phyloP scores from a whole-genome alignment of 2,888 invertebrate genomes.

The Eurytoma californica region DNA sequence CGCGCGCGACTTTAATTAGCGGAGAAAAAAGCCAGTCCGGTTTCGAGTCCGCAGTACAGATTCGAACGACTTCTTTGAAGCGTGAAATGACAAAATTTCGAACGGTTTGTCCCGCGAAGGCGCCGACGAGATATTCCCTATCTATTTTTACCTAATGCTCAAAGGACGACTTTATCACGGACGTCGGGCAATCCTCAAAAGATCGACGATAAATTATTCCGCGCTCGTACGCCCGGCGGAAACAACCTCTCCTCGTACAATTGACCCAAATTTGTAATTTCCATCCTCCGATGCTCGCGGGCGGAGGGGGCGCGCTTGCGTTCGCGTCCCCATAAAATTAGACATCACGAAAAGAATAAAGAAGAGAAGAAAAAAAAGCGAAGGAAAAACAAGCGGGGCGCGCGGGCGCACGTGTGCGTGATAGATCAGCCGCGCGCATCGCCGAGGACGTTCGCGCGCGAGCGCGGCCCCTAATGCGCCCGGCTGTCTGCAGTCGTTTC shows the following conservation, averaged over 20 bases:
- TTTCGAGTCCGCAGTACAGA: background rate
- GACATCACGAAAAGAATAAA: background rate
- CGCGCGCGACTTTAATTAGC: background rate
- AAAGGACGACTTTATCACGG: no score
- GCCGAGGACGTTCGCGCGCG: background rate
- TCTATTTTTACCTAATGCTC: no score
- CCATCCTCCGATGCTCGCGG: background rate
- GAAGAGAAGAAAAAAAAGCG: conserved; percentile 3
- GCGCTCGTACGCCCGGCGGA: conserved; percentile 16
- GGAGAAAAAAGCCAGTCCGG: conserved; percentile 17
- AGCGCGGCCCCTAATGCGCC: background rate
- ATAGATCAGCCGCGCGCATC: conserved; percentile 4
- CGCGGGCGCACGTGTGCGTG: no score
- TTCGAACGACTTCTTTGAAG: no score
- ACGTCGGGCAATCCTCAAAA: no score
- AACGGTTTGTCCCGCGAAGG: no score
- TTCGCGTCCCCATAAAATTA: conserved; percentile 24
- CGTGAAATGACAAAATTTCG: no score
- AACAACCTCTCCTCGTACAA: conserved; percentile 13
- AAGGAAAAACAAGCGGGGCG: background rate
- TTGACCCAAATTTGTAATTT: conserved; percentile 34
- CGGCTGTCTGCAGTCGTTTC: background rate
- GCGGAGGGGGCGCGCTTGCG: background rate
- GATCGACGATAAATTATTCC: background rate
- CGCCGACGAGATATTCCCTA: no score